Evolutionary conservation across 2,888 invertebrate genomes (phyloP).

Genomic region (Nomada fabriciana): DNA sequence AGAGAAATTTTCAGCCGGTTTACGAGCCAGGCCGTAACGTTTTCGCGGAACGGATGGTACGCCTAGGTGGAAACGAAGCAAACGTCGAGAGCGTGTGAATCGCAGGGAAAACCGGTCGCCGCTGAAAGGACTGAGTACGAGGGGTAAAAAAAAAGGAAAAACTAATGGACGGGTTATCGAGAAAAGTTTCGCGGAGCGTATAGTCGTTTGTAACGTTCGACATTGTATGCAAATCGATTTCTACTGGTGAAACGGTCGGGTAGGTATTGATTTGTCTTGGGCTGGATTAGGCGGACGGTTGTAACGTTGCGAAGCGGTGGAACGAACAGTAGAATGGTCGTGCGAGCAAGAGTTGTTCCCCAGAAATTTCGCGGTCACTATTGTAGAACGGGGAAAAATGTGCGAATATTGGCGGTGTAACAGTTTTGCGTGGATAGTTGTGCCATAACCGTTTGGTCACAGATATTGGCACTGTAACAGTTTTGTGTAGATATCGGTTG

Average conservation of each 20-base stretch:
- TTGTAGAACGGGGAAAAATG: background rate
- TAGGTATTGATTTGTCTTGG: slow-evolving; percentile 31
- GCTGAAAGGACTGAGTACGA: background rate
- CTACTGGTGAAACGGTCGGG: slow-evolving; percentile 14
- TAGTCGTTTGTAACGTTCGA: slow-evolving; percentile 19
- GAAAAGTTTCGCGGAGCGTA: slow-evolving; percentile 19
- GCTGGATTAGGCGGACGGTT: slow-evolving; percentile 17
- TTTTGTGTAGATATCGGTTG: background rate
- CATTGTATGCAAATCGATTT: slow-evolving; percentile 41
- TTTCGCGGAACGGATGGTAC: slow-evolving; percentile 38
- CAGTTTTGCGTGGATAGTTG: background rate
- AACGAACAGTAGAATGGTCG: background rate
- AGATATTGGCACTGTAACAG: background rate
- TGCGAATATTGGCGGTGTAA: background rate
- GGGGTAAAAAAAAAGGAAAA: background rate
- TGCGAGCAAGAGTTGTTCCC: background rate
- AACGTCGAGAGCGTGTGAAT: slow-evolving; percentile 10
- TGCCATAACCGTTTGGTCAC: too few relatives aligned
- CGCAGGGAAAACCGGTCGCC: background rate
- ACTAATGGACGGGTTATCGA: slow-evolving; percentile 7
- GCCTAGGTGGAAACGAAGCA: slow-evolving; percentile 19
- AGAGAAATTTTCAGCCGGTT: slow-evolving; percentile 61
- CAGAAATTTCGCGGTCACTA: background rate
- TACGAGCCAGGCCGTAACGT: slow-evolving; percentile 52
- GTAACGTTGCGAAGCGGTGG: background rate